A percentile compares a stretch with the other conserved stretches of the same genome.
These are phyloP conservation scores for Hylaeus volcanicus DNA, from an alignment of 1,140 invertebrate genomes.

Conservation along the genomic window DNA sequence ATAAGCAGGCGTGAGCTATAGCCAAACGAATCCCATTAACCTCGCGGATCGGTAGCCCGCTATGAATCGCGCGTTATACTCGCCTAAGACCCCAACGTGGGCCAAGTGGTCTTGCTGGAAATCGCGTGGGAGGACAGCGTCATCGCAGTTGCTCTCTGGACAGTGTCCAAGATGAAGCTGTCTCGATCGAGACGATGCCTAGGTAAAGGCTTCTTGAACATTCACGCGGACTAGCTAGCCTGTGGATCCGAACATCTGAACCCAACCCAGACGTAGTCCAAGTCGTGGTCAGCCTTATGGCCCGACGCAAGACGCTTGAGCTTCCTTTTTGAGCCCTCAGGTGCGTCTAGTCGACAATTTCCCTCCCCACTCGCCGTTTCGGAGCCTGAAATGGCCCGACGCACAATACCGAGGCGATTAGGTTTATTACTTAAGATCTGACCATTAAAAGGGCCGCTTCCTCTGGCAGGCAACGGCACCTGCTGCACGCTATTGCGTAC, in stretches of 20 bases:
- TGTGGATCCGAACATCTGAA: too few species aligned
- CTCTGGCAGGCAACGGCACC: constrained; percentile 28
- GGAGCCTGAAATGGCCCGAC: constrained; percentile 18
- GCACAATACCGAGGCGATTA: constrained; percentile 54
- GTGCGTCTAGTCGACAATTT: not conserved
- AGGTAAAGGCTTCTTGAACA: too few species aligned
- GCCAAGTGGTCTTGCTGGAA: constrained; percentile 24
- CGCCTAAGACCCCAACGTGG: not conserved
- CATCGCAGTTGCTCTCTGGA: too few species aligned
- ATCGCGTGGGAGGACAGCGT: not conserved
- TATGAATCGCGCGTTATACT: constrained; percentile 13
- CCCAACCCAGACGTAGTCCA: too few species aligned
- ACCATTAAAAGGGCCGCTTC: constrained; percentile 48
- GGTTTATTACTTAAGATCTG: constrained; percentile 57
- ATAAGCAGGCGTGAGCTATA: constrained; percentile 27
- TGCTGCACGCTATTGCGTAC: constrained; percentile 48
- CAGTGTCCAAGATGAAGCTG: too few species aligned
- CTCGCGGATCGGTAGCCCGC: constrained; percentile 40
- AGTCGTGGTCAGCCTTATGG: too few species aligned
- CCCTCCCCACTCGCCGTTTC: not conserved
- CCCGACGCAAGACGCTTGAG: not conserved
- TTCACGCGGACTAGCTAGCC: too few species aligned
- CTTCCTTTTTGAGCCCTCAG: not conserved
- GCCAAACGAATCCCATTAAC: constrained; percentile 54
- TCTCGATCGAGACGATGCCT: too few species aligned